Base-by-base conservation (phyloP, 2,113 vertebrate genomes). In the Trichechus manatus region DNA sequence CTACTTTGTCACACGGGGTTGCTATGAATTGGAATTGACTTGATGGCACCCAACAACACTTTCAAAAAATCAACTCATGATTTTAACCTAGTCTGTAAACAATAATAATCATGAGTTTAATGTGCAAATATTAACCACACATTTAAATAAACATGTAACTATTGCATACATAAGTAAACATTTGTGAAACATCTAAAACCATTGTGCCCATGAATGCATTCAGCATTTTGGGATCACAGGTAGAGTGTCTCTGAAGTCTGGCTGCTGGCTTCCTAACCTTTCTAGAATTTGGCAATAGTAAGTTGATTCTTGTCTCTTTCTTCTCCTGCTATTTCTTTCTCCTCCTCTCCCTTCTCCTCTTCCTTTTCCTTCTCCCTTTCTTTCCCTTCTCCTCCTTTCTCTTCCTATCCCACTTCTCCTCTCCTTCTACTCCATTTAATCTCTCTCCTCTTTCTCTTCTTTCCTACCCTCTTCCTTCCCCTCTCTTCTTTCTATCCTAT, bases 11-110 rank as follows among this genome's bases (percentile, higher is more conserved):
- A 22, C 70, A 42, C 23, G 36, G 72, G 20, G 72, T 74, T 8
- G 4, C 36, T 74, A 23, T 39, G n/a, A 74, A 13, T 23, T n/a
- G 14, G 22, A 22, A 72, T 23, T 36, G 70, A 74, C n/a, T 74
- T 20, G 15, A 23, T 74, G 36, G 36, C 20, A 74, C 72, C 17
- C 72, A 19, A 74, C 72, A 36, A 19, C 33, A 72, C 19, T 36
- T 70, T 70, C 36, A 36, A 33, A 72, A 36, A 81, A 31, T 74
- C 39, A 95, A 39, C 22, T 80, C 29, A 13, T 44, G 15, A 79
- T 85, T 90, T 93, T 90, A 59, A 83, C 33, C 42, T n/a, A 79
- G 25, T 66, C 7, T 93, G 66, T 93, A 72, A 89, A n/a, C 72
- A 78, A 42, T 36, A 77, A 64, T 31, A 64, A 75, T 31, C 2